Conservation (phyloP, 2,113 vertebrate species). For the Motacilla alba region DNA sequence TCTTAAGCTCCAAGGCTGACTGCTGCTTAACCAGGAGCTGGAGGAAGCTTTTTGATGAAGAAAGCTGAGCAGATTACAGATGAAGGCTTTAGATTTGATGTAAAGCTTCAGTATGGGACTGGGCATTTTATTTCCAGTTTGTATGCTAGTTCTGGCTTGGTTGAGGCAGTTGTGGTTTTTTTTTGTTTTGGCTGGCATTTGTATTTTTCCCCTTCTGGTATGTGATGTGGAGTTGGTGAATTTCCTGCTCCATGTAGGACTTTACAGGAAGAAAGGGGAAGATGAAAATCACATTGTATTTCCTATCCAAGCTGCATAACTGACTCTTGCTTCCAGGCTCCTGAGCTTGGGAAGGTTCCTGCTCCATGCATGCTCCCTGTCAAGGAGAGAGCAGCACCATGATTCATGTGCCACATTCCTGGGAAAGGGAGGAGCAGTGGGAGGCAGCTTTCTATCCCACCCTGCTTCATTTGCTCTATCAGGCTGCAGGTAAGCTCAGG, state of each 20-base stretch:
- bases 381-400: neutral
- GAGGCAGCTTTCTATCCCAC: neutral
- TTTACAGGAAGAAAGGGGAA: neutral
- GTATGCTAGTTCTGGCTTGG: neutral
- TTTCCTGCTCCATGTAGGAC: neutral
- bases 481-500: neutral
- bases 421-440: neutral
- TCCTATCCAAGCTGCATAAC: neutral
- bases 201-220: neutral
- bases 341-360: neutral
- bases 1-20: neutral
- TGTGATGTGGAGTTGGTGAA: neutral
- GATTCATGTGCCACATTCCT: neutral
- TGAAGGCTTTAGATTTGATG: neutral
- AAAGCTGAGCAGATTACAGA: neutral
- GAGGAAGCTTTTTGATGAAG: neutral
- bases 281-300: neutral
- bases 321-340: neutral
- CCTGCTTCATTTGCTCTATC: neutral
- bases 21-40: neutral
- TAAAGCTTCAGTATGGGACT: neutral
- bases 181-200: neutral
- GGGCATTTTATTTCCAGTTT: neutral
- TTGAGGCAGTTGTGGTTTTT: neutral
- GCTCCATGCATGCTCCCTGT: neutral